Evolutionary conservation across 2,797 vertebrate species (phyloP).

Genomic region (Petrocephalus sullivani): DNA sequence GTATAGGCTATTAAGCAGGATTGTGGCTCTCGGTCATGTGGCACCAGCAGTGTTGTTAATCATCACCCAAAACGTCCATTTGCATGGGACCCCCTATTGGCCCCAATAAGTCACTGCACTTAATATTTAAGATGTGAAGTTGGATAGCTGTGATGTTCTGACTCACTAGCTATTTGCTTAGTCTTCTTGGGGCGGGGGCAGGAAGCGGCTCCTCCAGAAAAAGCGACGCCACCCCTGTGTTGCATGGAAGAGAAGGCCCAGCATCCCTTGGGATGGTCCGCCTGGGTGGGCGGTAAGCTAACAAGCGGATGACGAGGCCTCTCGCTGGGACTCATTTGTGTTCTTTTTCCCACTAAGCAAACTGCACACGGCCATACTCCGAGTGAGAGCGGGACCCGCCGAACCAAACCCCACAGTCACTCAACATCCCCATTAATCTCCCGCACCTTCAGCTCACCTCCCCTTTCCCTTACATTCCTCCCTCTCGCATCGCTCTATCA

Average conservation of each 20-base stretch:
- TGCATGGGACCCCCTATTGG: background rate
- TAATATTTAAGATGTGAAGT: background rate
- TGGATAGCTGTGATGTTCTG: too few species aligned
- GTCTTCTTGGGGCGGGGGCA: background rate
- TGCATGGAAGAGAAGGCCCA: background rate
- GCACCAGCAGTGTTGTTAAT: background rate
- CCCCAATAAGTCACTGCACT: background rate
- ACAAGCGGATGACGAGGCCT: slow-evolving; percentile 6
- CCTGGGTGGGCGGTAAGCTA: background rate
- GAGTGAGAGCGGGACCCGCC: background rate
- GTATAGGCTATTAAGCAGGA: background rate
- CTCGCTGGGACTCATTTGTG: slow-evolving; percentile 16
- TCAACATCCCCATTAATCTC: background rate
- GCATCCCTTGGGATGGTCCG: background rate
- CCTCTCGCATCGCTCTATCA: background rate
- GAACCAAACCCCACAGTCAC: background rate
- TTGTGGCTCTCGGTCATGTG: background rate
- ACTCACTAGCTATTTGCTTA: background rate
- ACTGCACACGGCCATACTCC: background rate
- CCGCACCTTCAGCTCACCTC: background rate
- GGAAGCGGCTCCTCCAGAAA: background rate
- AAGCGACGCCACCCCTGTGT: background rate
- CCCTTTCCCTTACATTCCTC: background rate
- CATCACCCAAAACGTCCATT: background rate
- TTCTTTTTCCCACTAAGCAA: background rate